A percentile compares a stretch with the other conserved stretches of the same genome.
These are phyloP conservation scores for Salarias fasciatus DNA, from an alignment of 2,797 vertebrate genomes.

Conservation along the genomic window DNA sequence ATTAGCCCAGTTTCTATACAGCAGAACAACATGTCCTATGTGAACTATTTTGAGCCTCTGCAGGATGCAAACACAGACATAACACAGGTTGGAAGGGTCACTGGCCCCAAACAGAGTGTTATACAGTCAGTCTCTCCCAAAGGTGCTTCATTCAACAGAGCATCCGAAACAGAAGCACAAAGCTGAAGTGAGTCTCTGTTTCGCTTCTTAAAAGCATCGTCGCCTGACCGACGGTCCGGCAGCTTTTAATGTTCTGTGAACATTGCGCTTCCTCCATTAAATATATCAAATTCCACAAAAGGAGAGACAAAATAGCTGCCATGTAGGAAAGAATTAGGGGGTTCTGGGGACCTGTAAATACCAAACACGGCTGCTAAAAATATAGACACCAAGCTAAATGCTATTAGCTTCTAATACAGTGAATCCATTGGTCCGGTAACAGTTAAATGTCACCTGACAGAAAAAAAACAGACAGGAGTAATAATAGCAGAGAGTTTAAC, in stretches of 20 bases:
- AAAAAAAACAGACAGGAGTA: not conserved
- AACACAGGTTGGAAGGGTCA: constrained; percentile 17
- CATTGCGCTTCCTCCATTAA: constrained; percentile 31
- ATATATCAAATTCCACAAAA: constrained; percentile 3
- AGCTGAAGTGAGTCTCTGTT: constrained; percentile 6
- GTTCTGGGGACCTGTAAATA: not conserved
- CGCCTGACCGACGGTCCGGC: constrained; percentile 33
- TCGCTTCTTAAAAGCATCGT: constrained; percentile 18
- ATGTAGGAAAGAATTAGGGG: not conserved
- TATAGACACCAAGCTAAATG: not conserved
- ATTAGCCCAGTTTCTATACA: constrained; percentile 15
- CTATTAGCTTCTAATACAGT: constrained; percentile 7
- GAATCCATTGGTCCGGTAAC: constrained; percentile 9
- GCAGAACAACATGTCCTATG: not conserved
- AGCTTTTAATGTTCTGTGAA: constrained; percentile 58
- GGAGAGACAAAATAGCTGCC: not conserved
- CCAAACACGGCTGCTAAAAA: constrained; percentile 1
- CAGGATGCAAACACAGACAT: not conserved
- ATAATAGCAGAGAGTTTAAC: not conserved
- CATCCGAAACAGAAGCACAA: constrained; percentile 5
- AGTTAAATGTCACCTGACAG: constrained; percentile 24
- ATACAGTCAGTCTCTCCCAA: constrained; percentile 33
- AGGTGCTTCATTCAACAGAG: constrained; percentile 13
- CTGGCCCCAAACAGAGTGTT: constrained; percentile 14
- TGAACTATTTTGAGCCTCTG: constrained; percentile 1